These are phyloP conservation scores for Apogon talboti DNA, from an alignment of 2,797 vertebrate genomes.

Conservation along the genomic window DNA sequence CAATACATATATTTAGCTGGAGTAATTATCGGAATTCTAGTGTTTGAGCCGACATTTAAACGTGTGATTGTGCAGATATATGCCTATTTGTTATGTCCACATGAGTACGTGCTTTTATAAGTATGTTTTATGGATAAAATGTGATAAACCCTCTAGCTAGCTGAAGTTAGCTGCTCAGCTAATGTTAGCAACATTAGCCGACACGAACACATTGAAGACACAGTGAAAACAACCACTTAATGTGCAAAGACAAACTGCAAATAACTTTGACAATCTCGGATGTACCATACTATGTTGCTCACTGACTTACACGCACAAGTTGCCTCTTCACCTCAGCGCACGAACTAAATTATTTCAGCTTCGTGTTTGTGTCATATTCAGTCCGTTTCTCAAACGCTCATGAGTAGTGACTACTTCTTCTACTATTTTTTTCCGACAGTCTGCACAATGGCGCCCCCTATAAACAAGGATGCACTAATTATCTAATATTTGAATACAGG, in stretches of 20 bases:
- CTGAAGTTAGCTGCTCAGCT: constrained; percentile 47
- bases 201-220: background rate
- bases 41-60: fast-evolving
- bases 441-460: no score
- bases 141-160: constrained; percentile 8
- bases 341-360: background rate
- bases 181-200: constrained; percentile 51
- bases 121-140: background rate
- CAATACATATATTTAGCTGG: constrained; percentile 9
- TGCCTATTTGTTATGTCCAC: background rate
- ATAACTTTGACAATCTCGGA: fast-evolving
- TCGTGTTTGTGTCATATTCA: constrained; percentile 8
- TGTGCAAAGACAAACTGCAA: fast-evolving
- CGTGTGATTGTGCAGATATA: fast-evolving
- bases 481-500: no score
- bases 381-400: constrained; percentile 26
- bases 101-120: background rate
- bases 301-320: constrained; percentile 11
- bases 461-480: no score
- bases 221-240: background rate
- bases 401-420: background rate
- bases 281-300: fast-evolving
- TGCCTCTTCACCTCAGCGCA: background rate
- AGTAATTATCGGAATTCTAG: background rate
- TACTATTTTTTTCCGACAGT: no score